Conservation (phyloP, 1,140 invertebrate genomes). For the Armadillidium nasatum region DNA sequence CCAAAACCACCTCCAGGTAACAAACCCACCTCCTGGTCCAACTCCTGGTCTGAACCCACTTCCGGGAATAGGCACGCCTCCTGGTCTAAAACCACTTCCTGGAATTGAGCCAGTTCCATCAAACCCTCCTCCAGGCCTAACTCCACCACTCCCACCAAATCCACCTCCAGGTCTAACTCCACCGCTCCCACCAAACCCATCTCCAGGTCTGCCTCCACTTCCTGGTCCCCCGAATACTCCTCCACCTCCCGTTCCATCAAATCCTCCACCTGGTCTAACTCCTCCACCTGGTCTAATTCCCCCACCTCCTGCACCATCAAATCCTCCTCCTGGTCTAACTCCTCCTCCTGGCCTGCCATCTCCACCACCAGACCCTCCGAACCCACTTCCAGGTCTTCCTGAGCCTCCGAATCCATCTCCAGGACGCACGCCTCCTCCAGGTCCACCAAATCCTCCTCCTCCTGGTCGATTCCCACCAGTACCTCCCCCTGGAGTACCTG, state of each 20-base stretch:
- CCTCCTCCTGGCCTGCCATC: too few relatives aligned
- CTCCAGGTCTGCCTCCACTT: neutral
- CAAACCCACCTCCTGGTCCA: slow-evolving; percentile 17
- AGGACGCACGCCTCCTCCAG: neutral
- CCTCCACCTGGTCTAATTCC: neutral
- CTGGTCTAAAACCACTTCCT: slow-evolving; percentile 44
- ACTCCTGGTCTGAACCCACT: neutral
- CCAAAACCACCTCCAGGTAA: slow-evolving; percentile 21
- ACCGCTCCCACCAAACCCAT: neutral
- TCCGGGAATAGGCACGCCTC: neutral
- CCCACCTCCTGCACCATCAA: too few relatives aligned
- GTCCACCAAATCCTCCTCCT: slow-evolving; percentile 10
- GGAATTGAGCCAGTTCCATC: slow-evolving; percentile 36
- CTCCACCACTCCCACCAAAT: neutral
- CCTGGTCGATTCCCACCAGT: slow-evolving; percentile 4
- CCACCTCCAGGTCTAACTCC: slow-evolving; percentile 2
- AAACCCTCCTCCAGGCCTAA: neutral
- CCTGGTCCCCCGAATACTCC: slow-evolving; percentile 17
- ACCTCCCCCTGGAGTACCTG: slow-evolving; percentile 10
- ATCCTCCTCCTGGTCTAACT: too few relatives aligned
- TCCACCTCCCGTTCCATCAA: neutral
- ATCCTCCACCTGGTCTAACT: neutral
- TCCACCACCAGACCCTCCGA: too few relatives aligned
- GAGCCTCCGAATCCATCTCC: neutral
- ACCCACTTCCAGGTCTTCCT: neutral